Evolutionary conservation across 2,888 invertebrate species (phyloP).

Genomic region (Synergus gifuensis): DNA sequence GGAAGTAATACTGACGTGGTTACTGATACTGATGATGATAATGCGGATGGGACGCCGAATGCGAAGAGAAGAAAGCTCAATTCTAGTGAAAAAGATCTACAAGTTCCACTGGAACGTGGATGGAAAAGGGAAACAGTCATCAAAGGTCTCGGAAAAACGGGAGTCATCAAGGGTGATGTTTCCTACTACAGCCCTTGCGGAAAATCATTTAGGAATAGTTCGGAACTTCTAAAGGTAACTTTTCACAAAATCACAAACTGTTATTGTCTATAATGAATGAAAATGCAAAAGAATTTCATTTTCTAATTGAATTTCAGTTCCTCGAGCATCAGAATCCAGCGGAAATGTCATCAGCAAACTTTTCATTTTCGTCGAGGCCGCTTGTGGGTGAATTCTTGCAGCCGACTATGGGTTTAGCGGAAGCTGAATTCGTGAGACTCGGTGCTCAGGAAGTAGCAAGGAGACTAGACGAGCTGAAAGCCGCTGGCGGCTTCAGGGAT

Average conservation of each 20-base stretch:
- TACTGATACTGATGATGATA: slow-evolving; percentile 75
- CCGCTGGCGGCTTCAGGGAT: slow-evolving; percentile 84
- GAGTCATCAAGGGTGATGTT: slow-evolving; percentile 95
- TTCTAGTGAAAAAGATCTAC: slow-evolving; percentile 74
- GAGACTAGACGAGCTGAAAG: slow-evolving; percentile 81
- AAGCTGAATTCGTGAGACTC: slow-evolving; percentile 87
- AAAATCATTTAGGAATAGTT: slow-evolving; percentile 81
- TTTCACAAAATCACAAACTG: not conserved
- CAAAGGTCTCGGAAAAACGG: slow-evolving; percentile 90
- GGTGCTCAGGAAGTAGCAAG: slow-evolving; percentile 91
- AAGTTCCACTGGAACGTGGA: slow-evolving; percentile 80
- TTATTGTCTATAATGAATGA: slow-evolving; percentile 23
- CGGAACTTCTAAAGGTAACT: slow-evolving; percentile 80
- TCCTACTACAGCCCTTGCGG: slow-evolving; percentile 88
- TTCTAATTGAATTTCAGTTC: slow-evolving; percentile 63
- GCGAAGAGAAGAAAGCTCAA: slow-evolving; percentile 75
- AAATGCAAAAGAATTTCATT: not conserved
- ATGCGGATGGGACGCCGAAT: slow-evolving; percentile 72
- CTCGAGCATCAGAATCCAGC: slow-evolving; percentile 75
- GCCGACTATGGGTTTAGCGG: slow-evolving; percentile 81
- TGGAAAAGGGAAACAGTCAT: slow-evolving; percentile 97
- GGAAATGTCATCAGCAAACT: slow-evolving; percentile 90
- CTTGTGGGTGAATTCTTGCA: slow-evolving; percentile 95
- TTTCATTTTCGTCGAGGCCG: slow-evolving; percentile 93
- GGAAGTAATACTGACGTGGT: slow-evolving; percentile 76